These are phyloP conservation scores for Xylophagus ater DNA, from an alignment of 2,888 invertebrate species.

Conservation along the genomic window DNA sequence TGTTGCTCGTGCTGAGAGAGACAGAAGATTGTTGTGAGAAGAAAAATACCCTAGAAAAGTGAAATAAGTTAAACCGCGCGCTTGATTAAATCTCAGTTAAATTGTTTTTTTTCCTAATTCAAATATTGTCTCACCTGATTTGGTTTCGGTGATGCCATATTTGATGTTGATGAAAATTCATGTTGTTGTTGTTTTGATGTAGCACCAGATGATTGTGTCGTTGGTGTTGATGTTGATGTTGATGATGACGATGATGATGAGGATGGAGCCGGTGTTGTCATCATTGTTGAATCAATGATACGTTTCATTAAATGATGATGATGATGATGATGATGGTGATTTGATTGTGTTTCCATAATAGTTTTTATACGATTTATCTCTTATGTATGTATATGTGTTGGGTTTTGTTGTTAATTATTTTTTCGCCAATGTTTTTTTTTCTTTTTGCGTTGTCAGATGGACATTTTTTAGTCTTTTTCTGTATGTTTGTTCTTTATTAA, in stretches of 20 bases:
- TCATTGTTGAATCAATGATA: constrained; percentile 17
- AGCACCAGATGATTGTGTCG: too few species aligned
- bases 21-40: background rate
- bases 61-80: constrained; percentile 6
- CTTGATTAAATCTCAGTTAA: background rate
- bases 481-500: too few species aligned
- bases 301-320: constrained; percentile 17
- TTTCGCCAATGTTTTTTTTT: too few species aligned
- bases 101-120: background rate
- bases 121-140: constrained; percentile 13
- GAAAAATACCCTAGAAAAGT: constrained; percentile 5
- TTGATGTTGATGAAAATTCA: constrained; percentile 6
- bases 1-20: too few species aligned
- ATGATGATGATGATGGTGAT: too few species aligned
- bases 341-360: too few species aligned
- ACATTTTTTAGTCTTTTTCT: too few species aligned
- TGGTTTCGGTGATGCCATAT: constrained; percentile 15
- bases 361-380: too few species aligned
- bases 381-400: too few species aligned
- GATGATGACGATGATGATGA: background rate
- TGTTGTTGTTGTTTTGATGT: too few species aligned
- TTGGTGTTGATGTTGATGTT: background rate
- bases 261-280: background rate
- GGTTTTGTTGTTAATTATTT: too few species aligned
- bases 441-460: too few species aligned